Base-by-base conservation (phyloP, 2,797 vertebrate species). In the Pseudomugil tenellus region DNA sequence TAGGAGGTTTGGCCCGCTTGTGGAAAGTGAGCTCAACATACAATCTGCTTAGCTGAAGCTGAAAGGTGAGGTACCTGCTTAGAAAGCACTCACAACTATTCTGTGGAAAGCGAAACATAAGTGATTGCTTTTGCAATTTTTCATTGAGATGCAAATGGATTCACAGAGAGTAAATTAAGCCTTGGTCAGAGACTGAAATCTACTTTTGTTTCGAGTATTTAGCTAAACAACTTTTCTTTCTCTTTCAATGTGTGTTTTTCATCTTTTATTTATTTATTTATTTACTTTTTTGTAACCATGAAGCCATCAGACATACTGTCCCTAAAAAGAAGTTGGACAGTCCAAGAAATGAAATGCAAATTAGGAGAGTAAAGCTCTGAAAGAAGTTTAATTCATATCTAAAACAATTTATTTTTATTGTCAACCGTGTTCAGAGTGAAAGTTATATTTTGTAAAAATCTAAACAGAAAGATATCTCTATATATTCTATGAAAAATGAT, bases 91-190 rank as follows among this genome's bases (percentile, higher is more conserved):
- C 64, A 76, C 81, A 77, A 78, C 80, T 79, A 52, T 65, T 83
- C 77, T 69, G 73, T 59, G 74, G 66, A 77, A 74, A 25, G 73
- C 37, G 60, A 77, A 84, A 74, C 76, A 80, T 71, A 81, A 70
- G 56, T 74, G 68, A 85, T 58, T 72, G 78, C 79, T 83, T 91
- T 87, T 66, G 64, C 74, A 58, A 74, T 75, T 79, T 84, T 85
- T 85, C 74, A 88, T 82, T 91, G 87, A 91, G 79, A 92, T 92
- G 89, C 87, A 92, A 92, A 93, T 89, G 41, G 69, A 28, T 75
- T 75, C 43, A 60, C 78, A 74, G 73, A 61, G 77, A 78, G 84
- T 84, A 87, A 89, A 91, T 89, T 76, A 89, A 87, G 70, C 83
- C 72, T 75, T 76, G 76, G 74, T 73, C 73, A 72, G 72, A 87